Percentiles rank a stretch among this genome's conserved stretches.
phyloP scores from a whole-genome alignment of 2,113 vertebrate species.

The Galemys pyrenaicus region DNA sequence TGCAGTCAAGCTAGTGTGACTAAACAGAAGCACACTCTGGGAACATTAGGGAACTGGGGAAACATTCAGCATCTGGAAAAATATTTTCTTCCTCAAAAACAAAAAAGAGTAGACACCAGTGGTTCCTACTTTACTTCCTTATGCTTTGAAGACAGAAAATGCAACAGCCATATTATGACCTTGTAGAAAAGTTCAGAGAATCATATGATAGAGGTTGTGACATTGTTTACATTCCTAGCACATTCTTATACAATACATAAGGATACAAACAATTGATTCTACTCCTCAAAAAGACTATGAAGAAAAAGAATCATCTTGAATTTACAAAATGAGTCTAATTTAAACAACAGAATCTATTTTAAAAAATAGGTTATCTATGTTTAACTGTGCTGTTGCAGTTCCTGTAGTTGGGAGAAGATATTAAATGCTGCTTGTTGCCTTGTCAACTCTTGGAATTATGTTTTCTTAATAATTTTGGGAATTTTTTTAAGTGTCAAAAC shows the following conservation, averaged over 20 bases:
- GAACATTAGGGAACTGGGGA: background rate
- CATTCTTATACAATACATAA: background rate
- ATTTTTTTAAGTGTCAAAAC: background rate
- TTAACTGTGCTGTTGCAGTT: background rate
- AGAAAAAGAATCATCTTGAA: background rate
- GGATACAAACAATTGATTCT: background rate
- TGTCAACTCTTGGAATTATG: background rate
- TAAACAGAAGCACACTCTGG: background rate
- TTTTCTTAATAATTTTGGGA: background rate
- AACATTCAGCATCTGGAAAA: background rate
- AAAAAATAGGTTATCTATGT: background rate
- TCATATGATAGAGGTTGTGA: background rate
- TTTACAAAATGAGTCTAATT: background rate
- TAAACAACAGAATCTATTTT: background rate
- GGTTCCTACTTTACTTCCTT: background rate
- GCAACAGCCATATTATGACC: background rate
- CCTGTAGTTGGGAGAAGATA: background rate
- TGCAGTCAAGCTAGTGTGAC: background rate
- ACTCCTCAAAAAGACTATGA: background rate
- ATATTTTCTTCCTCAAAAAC: background rate
- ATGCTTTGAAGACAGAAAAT: background rate
- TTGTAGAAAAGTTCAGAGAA: background rate
- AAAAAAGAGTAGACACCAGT: background rate
- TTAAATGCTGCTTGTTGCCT: background rate
- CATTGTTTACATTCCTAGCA: background rate